Percentiles rank a stretch among this genome's conserved stretches.
These are phyloP conservation scores for Allolobophora icterica DNA, from an alignment of 2,888 invertebrate genomes.

Conservation along the genomic window DNA sequence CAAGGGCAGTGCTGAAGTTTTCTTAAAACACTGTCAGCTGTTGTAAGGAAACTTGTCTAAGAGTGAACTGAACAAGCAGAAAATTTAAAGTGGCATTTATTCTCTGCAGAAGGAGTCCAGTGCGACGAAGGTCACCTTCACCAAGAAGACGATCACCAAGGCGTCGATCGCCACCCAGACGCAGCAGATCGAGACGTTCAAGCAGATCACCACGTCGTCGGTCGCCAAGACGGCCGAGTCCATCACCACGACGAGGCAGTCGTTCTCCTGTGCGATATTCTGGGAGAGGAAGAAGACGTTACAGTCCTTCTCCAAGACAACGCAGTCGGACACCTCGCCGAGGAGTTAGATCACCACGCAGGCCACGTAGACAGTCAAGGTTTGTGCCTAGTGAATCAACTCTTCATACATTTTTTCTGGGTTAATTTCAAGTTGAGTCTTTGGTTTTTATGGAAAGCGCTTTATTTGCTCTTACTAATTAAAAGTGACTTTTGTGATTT, in stretches of 20 bases:
- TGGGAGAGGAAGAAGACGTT: slow-evolving; percentile 24
- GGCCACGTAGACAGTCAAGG: slow-evolving; percentile 18
- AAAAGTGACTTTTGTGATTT: background rate
- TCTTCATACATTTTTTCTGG: background rate
- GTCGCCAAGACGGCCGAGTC: slow-evolving; percentile 18
- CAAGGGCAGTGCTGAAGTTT: too few relatives aligned
- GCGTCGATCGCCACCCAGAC: slow-evolving; percentile 3
- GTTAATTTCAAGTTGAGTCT: background rate
- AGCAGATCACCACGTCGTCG: slow-evolving; percentile 26
- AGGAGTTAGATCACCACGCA: background rate
- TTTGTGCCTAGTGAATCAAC: background rate
- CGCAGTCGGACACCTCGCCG: slow-evolving; percentile 18
- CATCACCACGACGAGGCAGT: background rate
- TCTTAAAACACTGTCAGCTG: too few relatives aligned
- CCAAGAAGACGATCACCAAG: slow-evolving; percentile 21
- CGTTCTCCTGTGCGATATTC: slow-evolving; percentile 24
- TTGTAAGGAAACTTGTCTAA: background rate
- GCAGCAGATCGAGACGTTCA: slow-evolving; percentile 2
- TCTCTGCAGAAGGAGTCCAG: slow-evolving; percentile 15
- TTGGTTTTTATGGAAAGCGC: background rate
- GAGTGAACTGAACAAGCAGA: background rate
- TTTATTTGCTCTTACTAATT: background rate
- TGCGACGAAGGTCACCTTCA: slow-evolving; percentile 12
- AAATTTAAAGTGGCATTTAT: background rate
- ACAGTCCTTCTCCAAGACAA: slow-evolving; percentile 25